Base-by-base conservation (phyloP, 2,113 vertebrate species). In the Spea bombifrons region DNA sequence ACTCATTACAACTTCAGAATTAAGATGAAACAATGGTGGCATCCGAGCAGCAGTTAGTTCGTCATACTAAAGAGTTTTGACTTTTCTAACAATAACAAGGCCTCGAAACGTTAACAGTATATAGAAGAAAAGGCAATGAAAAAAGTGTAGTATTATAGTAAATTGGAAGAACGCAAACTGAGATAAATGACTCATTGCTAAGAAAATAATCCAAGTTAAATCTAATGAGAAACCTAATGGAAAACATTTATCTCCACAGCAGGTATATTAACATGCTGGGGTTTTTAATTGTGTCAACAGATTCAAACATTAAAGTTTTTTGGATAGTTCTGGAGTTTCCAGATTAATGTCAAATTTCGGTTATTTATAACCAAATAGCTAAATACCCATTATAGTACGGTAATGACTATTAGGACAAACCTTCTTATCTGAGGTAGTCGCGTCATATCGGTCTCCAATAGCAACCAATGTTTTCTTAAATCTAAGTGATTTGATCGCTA, bases 181-280 rank as follows among this genome's bases (percentile, higher is more conserved):
- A 87, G 80, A 84, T 81, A 86, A 85, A 86, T 83, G 82, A 83
- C 74, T 86, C 68, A 64, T 74, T 70, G 71, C 83, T 80, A 82
- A 84, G 83, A 83, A 87, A 88, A 82, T 82, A 81, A 87, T 75
- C 65, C 75, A 83, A 69, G 71, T 85, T 86, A 85, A 84, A 88
- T 82, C 66, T 84, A 89, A 87, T 81, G 82, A 82, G 75, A 83
- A 86, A 79, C 17, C 57, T 87, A 87, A 89, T 83, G 84, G 81
- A 79, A 88, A 53, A 66, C 71, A 82, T 89, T 87, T 84, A 64
- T 88, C 84, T 88, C 78, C 49, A 15, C 78, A 72, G 73, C 68
- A 85, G 70, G 4, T 81, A 81, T 84, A 81, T 85, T 83, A 84
- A 81, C 65, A 71, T 16, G 80, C 77, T 76, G 45, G 13, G 82